Conservation (phyloP, 1,140 invertebrate genomes). For the Ceratina japonica region DNA sequence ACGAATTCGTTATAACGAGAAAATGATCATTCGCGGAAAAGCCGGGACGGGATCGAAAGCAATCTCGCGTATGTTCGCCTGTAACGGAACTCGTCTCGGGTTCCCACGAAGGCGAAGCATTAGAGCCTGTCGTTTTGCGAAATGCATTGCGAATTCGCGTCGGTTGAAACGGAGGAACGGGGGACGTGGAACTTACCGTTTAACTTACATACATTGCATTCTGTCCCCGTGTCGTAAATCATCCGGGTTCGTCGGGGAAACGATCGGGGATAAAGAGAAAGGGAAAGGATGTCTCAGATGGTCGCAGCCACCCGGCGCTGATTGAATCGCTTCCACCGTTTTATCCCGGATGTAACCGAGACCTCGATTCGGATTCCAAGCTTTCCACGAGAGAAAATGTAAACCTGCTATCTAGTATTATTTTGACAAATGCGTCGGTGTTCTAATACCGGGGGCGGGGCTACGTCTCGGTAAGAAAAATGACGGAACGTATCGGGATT, state of each 20-base stretch:
- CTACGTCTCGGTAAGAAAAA: background rate
- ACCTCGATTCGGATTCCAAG: conserved; percentile 1
- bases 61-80: background rate
- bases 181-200: conserved; percentile 47
- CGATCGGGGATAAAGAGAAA: conserved; percentile 15
- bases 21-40: background rate
- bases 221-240: conserved; percentile 56
- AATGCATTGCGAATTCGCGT: too few species aligned
- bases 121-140: too few species aligned
- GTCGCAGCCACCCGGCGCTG: conserved; percentile 67
- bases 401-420: too few species aligned
- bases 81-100: background rate
- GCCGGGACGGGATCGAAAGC: too few species aligned
- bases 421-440: too few species aligned
- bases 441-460: too few species aligned
- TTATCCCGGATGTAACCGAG: conserved; percentile 65
- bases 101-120: background rate
- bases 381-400: background rate
- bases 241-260: conserved; percentile 41
- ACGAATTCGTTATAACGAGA: too few species aligned
- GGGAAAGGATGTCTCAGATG: conserved; percentile 71
- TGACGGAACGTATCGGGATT: background rate
- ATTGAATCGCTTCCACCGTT: conserved; percentile 75
- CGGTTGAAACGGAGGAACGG: too few species aligned
- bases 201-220: conserved; percentile 52